Percentiles rank a stretch among this genome's conserved stretches.
phyloP scores from a whole-genome alignment of 2,113 vertebrate genomes.

The Atractosteus spatula region DNA sequence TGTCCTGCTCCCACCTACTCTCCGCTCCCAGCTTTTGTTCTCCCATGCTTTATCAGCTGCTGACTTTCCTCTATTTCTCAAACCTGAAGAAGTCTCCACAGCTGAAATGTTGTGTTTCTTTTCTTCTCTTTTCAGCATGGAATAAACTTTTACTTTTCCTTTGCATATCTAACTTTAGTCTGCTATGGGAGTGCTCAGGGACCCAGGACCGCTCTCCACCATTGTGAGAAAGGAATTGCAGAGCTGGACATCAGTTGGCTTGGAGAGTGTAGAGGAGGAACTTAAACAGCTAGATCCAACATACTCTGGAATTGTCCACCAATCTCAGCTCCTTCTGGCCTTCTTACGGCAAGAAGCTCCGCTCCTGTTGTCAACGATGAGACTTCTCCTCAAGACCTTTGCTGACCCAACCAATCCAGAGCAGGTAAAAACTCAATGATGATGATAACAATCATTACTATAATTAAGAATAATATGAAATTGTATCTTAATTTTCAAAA shows the following conservation, averaged over 20 bases:
- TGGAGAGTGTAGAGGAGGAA: constrained; percentile 43
- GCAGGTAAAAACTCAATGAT: constrained; percentile 38
- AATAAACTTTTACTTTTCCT: too few species aligned
- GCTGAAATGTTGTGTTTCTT: too few species aligned
- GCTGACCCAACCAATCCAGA: constrained; percentile 27
- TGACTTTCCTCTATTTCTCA: too few species aligned
- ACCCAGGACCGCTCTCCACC: constrained; percentile 31
- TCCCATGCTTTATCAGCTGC: too few species aligned
- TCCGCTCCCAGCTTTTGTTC: too few species aligned
- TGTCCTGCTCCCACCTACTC: too few species aligned
- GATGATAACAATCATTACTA: too few species aligned
- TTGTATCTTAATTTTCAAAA: too few species aligned
- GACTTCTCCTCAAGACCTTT: constrained; percentile 52
- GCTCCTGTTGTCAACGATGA: constrained; percentile 49
- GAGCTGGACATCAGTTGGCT: constrained; percentile 28
- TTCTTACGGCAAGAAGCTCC: constrained; percentile 49
- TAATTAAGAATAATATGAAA: too few species aligned
- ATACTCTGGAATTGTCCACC: constrained; percentile 35
- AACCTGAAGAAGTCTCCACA: too few species aligned
- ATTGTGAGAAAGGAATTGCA: constrained; percentile 31
- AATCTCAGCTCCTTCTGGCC: constrained; percentile 40
- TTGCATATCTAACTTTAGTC: background rate
- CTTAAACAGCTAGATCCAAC: constrained; percentile 24
- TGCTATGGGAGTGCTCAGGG: constrained; percentile 1
- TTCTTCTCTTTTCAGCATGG: too few species aligned